Evolutionary conservation across 2,797 vertebrate genomes (phyloP).

Genomic region (Gambelia wislizenii): DNA sequence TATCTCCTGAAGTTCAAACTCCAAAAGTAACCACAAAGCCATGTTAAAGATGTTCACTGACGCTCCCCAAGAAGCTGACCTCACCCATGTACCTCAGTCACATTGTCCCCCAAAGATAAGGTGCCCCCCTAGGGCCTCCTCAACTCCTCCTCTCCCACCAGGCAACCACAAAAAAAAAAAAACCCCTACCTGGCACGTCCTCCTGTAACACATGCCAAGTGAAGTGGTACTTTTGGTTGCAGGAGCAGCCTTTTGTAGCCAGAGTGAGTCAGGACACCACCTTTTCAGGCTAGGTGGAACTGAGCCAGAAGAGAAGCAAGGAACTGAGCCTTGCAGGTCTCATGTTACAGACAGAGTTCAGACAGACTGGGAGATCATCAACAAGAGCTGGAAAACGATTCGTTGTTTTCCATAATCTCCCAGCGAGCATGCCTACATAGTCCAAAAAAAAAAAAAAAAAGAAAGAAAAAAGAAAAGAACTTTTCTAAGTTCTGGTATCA

Average conservation of each 20-base stretch:
- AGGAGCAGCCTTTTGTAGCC: not conserved
- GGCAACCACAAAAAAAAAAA: not conserved
- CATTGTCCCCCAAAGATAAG: too few relatives aligned
- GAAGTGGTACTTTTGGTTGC: not conserved
- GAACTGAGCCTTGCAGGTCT: not conserved
- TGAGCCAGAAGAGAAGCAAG: not conserved
- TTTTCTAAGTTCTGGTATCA: not conserved
- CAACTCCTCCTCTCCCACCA: not conserved
- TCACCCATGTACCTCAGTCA: too few relatives aligned
- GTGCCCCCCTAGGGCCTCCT: not conserved
- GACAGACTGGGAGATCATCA: too few relatives aligned
- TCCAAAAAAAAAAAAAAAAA: not conserved
- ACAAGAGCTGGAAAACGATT: too few relatives aligned
- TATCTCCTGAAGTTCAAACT: not conserved
- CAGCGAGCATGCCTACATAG: too few relatives aligned
- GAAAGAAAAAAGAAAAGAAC: not conserved
- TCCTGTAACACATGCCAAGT: too few relatives aligned
- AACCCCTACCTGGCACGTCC: not conserved
- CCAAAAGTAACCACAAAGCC: not conserved
- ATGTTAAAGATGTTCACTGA: not conserved
- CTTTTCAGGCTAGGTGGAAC: not conserved
- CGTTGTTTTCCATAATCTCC: too few relatives aligned
- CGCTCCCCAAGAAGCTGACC: too few relatives aligned
- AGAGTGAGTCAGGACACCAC: not conserved
- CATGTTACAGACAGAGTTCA: not conserved